Conservation (phyloP, 2,113 vertebrate genomes). For the Ictalurus punctatus region DNA sequence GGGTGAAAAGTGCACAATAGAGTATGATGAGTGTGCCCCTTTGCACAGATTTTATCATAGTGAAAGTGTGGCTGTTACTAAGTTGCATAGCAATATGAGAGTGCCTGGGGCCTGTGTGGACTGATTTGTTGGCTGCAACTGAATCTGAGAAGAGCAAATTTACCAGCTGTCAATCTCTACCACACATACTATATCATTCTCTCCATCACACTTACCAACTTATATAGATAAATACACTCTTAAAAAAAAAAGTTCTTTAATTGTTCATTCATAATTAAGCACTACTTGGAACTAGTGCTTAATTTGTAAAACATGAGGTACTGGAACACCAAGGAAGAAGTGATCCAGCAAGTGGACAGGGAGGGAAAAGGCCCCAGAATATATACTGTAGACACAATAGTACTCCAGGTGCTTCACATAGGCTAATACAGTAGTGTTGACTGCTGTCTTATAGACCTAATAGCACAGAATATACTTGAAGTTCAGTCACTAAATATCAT, state of each 20-base stretch:
- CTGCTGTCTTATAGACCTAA: background rate
- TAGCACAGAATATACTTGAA: no score
- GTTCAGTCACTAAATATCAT: no score
- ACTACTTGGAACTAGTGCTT: background rate
- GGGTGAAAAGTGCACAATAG: background rate
- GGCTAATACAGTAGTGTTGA: background rate
- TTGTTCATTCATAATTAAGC: background rate
- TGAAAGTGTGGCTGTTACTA: constrained; percentile 43
- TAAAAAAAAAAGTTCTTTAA: background rate
- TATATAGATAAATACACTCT: background rate
- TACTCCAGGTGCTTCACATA: background rate
- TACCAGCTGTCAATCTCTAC: constrained; percentile 64
- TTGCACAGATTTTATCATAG: constrained; percentile 25
- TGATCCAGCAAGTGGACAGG: background rate
- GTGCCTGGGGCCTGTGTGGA: constrained; percentile 61
- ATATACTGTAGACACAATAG: background rate
- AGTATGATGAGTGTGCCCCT: background rate
- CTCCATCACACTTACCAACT: background rate
- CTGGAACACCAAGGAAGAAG: background rate
- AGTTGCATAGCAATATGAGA: constrained; percentile 53
- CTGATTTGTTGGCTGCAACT: constrained; percentile 63
- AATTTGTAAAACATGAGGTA: background rate
- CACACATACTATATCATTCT: constrained; percentile 51
- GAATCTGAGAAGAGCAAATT: constrained; percentile 59
- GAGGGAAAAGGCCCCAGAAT: background rate